These are phyloP conservation scores for Telenomus remus DNA, from an alignment of 1,140 invertebrate genomes.

Conservation along the genomic window DNA sequence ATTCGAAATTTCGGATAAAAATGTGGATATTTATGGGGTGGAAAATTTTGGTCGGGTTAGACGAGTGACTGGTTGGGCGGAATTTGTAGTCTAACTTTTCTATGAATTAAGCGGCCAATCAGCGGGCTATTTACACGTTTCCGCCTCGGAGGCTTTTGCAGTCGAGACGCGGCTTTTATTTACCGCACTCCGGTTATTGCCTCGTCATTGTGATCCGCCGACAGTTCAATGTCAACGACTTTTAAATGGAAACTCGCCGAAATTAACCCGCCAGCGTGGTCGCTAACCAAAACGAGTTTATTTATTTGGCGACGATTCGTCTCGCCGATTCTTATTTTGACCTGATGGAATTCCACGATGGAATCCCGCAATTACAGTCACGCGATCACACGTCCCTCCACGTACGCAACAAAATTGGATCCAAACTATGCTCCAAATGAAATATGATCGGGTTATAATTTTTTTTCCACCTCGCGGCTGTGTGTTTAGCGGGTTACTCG, in stretches of 20 bases:
- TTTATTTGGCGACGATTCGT: conserved; percentile 7
- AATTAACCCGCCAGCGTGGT: conserved; percentile 1
- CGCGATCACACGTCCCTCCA: background rate
- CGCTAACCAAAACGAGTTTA: conserved; percentile 1
- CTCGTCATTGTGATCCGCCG: conserved; percentile 17
- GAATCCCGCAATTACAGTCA: conserved; percentile 6
- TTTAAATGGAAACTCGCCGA: conserved; percentile 1
- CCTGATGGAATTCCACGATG: conserved; percentile 9
- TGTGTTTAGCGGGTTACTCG: too few relatives aligned
- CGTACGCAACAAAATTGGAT: too few relatives aligned
- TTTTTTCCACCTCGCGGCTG: too few relatives aligned
- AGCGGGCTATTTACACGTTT: conserved; percentile 44
- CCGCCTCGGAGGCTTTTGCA: conserved; percentile 7
- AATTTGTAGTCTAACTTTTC: conserved; percentile 49
- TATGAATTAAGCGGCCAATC: conserved; percentile 51
- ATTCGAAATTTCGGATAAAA: too few relatives aligned
- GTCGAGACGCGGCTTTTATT: conserved; percentile 6
- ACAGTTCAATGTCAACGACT: conserved; percentile 18
- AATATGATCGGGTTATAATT: too few relatives aligned
- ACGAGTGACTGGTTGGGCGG: too few relatives aligned
- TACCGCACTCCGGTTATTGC: conserved; percentile 23
- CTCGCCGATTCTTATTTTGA: conserved; percentile 12
- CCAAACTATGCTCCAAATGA: too few relatives aligned
- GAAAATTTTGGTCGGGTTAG: conserved; percentile 26
- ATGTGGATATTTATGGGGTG: conserved; percentile 49